Conservation (phyloP, 2,888 invertebrate genomes). For the Stenodera caucasica region DNA sequence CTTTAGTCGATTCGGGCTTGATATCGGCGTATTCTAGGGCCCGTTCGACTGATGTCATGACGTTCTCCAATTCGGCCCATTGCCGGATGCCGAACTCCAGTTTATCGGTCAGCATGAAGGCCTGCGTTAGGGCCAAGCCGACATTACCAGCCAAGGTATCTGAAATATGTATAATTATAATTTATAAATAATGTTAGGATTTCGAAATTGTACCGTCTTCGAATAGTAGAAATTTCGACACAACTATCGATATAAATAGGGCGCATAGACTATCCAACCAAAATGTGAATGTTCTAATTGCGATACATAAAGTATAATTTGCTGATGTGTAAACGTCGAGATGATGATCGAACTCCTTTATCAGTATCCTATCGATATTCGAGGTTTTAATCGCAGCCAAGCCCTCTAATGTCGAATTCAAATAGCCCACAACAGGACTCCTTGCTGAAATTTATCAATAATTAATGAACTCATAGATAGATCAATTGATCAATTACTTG, state of each 20-base stretch:
- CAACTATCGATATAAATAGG: slow-evolving; percentile 34
- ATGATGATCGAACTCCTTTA: slow-evolving; percentile 62
- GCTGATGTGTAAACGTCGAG: slow-evolving; percentile 55
- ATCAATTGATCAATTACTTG: slow-evolving; percentile 65
- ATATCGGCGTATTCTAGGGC: slow-evolving; percentile 58
- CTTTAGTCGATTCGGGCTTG: slow-evolving; percentile 47
- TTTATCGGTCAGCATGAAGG: slow-evolving; percentile 72
- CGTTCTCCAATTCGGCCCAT: slow-evolving; percentile 78
- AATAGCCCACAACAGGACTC: slow-evolving; percentile 74
- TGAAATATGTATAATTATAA: slow-evolving; percentile 20
- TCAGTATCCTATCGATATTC: slow-evolving; percentile 63
- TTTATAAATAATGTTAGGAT: background rate
- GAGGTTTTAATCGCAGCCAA: slow-evolving; percentile 72
- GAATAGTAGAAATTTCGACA: slow-evolving; percentile 36
- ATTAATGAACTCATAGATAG: slow-evolving; percentile 68
- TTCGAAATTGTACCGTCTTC: slow-evolving; percentile 33
- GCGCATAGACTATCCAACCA: slow-evolving; percentile 35
- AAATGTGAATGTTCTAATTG: slow-evolving; percentile 37
- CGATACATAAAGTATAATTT: slow-evolving; percentile 37
- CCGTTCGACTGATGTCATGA: slow-evolving; percentile 89
- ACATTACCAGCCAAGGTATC: slow-evolving; percentile 40
- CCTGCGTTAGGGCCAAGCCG: slow-evolving; percentile 74
- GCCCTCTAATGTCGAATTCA: slow-evolving; percentile 73
- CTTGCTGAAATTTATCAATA: slow-evolving; percentile 66
- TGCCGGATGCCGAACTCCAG: slow-evolving; percentile 71